Evolutionary conservation across 2,888 invertebrate species (phyloP).

Genomic region (Sturmia bella): DNA sequence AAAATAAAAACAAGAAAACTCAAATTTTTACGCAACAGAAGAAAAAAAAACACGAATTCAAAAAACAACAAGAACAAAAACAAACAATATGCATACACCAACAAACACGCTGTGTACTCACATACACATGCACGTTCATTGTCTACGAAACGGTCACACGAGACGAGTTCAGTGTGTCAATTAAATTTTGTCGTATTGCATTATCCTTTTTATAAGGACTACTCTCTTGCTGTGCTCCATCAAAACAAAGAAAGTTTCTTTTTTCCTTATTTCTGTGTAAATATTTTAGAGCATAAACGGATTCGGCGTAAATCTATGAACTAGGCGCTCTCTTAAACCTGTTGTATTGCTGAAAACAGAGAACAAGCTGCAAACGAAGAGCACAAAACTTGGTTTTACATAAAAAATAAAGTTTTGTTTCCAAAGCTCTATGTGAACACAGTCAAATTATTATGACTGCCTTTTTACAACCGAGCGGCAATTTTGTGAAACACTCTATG

Average conservation of each 20-base stretch:
- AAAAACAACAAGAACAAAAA: constrained; percentile 42
- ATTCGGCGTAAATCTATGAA: constrained; percentile 27
- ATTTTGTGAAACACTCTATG: not conserved
- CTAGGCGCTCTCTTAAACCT: not conserved
- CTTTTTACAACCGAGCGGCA: not conserved
- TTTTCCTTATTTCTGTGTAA: not conserved
- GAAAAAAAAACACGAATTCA: constrained; percentile 47
- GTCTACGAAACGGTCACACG: constrained; percentile 65
- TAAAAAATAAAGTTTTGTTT: not conserved
- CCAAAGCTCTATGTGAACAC: not conserved
- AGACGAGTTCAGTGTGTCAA: constrained; percentile 72
- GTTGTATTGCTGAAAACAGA: constrained; percentile 44
- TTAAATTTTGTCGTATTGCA: constrained; percentile 59
- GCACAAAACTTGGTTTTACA: constrained; percentile 46
- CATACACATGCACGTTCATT: constrained; percentile 13
- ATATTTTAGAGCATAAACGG: not conserved
- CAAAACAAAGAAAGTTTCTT: not conserved
- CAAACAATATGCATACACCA: constrained; percentile 40
- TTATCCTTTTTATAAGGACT: constrained; percentile 42
- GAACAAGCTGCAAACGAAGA: not conserved
- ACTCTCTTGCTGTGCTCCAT: constrained; percentile 20
- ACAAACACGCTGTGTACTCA: constrained; percentile 19
- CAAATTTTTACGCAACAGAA: constrained; percentile 26
- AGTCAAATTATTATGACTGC: not conserved
- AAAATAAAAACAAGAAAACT: constrained; percentile 42